Evolutionary conservation across 2,888 invertebrate genomes (phyloP).

Genomic region (Pelosia muscerda): DNA sequence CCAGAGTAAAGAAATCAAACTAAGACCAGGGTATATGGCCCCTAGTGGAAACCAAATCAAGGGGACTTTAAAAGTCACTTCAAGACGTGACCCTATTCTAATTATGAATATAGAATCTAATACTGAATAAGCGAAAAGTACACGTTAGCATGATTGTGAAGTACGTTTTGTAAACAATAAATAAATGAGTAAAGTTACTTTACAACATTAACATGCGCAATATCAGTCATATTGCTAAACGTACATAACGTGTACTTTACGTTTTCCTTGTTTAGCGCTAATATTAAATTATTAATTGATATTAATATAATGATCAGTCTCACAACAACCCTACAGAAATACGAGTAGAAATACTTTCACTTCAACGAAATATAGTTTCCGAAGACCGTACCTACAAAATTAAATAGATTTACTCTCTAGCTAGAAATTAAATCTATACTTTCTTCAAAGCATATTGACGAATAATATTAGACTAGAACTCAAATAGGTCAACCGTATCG

Average conservation of each 20-base stretch:
- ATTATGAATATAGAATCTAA: slow-evolving; percentile 33
- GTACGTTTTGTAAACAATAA: not conserved
- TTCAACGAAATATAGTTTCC: no score
- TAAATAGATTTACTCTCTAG: no score
- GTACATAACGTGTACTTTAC: not conserved
- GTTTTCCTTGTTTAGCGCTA: not conserved
- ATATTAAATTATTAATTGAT: not conserved
- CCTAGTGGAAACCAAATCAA: slow-evolving; percentile 94
- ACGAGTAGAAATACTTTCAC: no score
- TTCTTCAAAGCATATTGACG: no score
- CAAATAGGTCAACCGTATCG: no score
- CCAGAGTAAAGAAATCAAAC: slow-evolving; percentile 60
- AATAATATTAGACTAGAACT: no score
- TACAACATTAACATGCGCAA: not conserved
- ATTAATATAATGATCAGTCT: not conserved
- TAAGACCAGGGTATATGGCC: slow-evolving; percentile 87
- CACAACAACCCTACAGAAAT: no score
- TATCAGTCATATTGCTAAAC: not conserved
- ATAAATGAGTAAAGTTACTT: not conserved
- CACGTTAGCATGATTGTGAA: no score
- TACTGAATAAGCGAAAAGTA: slow-evolving; percentile 28
- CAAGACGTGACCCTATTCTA: slow-evolving; percentile 87
- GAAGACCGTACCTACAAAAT: no score
- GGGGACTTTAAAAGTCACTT: slow-evolving; percentile 88
- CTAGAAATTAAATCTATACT: no score